A percentile compares a stretch with the other conserved stretches of the same genome.
phyloP scores from a whole-genome alignment of 2,888 invertebrate species.

The Eupithecia subfuscata region DNA sequence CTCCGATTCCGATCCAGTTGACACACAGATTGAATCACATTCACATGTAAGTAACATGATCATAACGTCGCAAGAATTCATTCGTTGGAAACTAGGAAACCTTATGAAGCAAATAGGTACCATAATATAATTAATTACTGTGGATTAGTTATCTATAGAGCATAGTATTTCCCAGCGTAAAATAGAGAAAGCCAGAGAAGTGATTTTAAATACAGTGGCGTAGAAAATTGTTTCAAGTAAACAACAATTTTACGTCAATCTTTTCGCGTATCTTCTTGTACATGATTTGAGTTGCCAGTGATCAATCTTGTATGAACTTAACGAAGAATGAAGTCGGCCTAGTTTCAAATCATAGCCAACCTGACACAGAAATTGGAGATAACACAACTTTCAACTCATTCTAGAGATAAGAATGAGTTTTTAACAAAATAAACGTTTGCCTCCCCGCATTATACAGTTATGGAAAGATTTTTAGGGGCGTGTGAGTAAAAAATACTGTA shows the following conservation, averaged over 20 bases:
- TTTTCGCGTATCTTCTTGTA: no score
- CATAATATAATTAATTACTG: no score
- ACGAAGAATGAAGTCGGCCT: conserved; percentile 46
- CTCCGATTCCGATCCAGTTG: no score
- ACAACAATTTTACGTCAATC: not conserved
- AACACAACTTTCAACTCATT: conserved; percentile 39
- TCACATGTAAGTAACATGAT: not conserved
- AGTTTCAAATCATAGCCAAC: conserved; percentile 47
- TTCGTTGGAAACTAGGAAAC: not conserved
- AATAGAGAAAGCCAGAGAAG: not conserved
- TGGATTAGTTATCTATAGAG: not conserved
- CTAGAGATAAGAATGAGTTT: conserved; percentile 38
- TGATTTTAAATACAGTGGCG: not conserved
- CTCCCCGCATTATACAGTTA: not conserved
- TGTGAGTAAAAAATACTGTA: conserved; percentile 27
- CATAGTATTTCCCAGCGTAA: not conserved
- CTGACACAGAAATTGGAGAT: conserved; percentile 45
- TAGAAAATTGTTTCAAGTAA: not conserved
- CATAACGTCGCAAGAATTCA: not conserved
- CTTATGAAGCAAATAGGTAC: not conserved
- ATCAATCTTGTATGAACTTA: conserved; percentile 29
- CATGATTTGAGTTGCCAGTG: not conserved
- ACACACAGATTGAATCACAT: no score
- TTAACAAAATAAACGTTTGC: conserved; percentile 20
- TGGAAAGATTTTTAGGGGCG: conserved; percentile 20